Conservation (phyloP, 2,113 vertebrate genomes). For the Siniperca chuatsi region DNA sequence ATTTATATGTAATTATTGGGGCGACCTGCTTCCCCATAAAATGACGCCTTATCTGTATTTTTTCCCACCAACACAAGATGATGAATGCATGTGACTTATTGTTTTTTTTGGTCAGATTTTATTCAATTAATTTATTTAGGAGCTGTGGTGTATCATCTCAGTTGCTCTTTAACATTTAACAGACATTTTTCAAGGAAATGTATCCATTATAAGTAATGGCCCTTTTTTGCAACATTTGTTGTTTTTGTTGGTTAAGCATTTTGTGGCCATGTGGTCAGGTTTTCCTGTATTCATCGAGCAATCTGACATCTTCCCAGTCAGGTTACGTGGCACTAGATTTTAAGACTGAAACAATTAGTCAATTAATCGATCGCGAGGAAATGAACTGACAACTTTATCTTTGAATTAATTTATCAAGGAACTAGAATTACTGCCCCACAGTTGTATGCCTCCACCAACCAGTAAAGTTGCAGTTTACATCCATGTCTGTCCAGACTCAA, state of each 20-base stretch:
- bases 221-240: background rate
- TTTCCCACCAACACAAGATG: background rate
- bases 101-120: background rate
- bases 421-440: background rate
- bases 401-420: background rate
- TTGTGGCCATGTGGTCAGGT: background rate
- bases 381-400: background rate
- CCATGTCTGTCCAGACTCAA: too few relatives aligned
- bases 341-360: background rate
- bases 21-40: slow-evolving; percentile 1
- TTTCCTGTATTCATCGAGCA: background rate
- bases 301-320: background rate
- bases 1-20: slow-evolving; percentile 24
- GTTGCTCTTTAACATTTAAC: slow-evolving; percentile 5
- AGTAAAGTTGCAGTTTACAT: too few relatives aligned
- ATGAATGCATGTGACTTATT: background rate
- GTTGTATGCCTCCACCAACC: too few relatives aligned
- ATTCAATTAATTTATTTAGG: background rate
- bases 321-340: background rate
- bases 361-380: background rate
- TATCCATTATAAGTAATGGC: background rate
- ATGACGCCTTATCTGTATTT: background rate
- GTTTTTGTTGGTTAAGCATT: background rate
- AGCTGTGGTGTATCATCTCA: background rate
- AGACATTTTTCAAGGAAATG: background rate